Conservation (phyloP, 2,113 vertebrate genomes). For the Cygnus buccinator region DNA sequence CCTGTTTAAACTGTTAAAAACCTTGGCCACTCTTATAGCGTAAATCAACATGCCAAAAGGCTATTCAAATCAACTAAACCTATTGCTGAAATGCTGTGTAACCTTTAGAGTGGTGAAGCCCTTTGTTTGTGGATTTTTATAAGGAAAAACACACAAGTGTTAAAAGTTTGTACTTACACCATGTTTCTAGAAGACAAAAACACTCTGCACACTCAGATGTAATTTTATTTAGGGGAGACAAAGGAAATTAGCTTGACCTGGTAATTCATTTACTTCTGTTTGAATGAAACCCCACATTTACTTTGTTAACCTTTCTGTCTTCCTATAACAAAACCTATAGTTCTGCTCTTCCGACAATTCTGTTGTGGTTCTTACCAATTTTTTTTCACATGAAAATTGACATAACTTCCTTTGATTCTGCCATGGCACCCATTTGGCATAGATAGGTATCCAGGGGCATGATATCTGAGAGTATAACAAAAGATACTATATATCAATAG, state of each 20-base stretch:
- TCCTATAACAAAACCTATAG: neutral
- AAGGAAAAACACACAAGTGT: conserved; percentile 19
- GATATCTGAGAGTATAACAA: neutral
- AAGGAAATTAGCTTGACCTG: conserved; percentile 4
- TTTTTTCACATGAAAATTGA: neutral
- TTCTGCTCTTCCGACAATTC: neutral
- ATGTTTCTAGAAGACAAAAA: neutral
- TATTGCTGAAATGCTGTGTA: conserved; percentile 48
- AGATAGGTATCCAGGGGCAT: neutral
- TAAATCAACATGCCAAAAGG: conserved; percentile 60
- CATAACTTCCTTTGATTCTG: neutral
- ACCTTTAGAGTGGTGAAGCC: conserved; percentile 29
- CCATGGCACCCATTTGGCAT: neutral
- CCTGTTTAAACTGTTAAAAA: conserved; percentile 62
- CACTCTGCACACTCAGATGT: neutral
- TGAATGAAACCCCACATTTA: neutral
- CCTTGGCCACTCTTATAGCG: conserved; percentile 47
- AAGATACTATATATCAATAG: neutral
- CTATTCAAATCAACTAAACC: conserved; percentile 54
- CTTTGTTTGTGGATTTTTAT: conserved; percentile 52
- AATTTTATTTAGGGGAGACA: conserved; percentile 25
- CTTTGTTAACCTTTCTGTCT: neutral
- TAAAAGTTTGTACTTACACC: neutral
- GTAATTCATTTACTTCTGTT: neutral
- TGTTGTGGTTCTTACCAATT: neutral